phyloP scores from a whole-genome alignment of 2,797 vertebrate genomes.

The Sebastes miniatus region DNA sequence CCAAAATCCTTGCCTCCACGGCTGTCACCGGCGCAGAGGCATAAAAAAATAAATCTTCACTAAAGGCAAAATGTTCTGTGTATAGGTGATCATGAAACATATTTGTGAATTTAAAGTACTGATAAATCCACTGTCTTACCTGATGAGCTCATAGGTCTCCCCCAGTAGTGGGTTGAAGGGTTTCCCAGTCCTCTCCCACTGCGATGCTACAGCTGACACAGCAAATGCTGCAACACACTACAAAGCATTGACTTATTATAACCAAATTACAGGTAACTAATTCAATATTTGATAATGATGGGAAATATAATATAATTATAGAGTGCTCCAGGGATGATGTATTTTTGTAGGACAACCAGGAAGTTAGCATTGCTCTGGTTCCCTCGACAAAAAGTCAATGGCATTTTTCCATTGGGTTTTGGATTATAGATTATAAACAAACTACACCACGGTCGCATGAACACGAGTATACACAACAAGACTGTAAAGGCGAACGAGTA shows the following conservation, averaged over 20 bases:
- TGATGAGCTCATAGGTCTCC: slow-evolving; percentile 95
- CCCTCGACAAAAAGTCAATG: no score
- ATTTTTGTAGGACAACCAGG: no score
- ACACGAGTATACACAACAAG: no score
- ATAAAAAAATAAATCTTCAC: neutral
- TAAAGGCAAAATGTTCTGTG: neutral
- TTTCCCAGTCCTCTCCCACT: slow-evolving; percentile 98
- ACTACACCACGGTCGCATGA: no score
- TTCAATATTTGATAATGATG: neutral
- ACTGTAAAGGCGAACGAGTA: no score
- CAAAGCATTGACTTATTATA: slow-evolving; percentile 2
- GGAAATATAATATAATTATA: neutral
- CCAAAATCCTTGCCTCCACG: no score
- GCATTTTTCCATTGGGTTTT: no score
- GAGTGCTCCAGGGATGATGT: neutral
- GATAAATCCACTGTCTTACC: slow-evolving; percentile 74
- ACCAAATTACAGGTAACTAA: neutral
- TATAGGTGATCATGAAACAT: neutral
- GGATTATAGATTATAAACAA: no score
- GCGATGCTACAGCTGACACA: slow-evolving; percentile 96
- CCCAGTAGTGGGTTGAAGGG: slow-evolving; percentile 97
- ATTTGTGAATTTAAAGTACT: neutral
- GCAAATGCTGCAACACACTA: slow-evolving; percentile 97
- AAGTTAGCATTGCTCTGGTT: no score
- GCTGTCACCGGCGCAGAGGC: no score